These are phyloP conservation scores for Channa argus DNA, from an alignment of 2,113 vertebrate genomes.

Conservation along the genomic window DNA sequence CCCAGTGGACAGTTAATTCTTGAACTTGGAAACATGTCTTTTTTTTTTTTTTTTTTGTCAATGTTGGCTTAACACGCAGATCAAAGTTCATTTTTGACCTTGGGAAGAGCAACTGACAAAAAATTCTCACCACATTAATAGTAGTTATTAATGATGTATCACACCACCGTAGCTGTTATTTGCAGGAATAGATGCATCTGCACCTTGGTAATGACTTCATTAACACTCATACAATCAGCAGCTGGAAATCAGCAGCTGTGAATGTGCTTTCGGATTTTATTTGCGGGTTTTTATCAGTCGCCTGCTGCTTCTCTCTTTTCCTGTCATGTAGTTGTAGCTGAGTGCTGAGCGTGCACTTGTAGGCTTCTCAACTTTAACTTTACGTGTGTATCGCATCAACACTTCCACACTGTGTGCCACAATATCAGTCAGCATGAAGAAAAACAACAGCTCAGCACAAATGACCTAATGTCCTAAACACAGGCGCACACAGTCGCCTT, in stretches of 20 bases:
- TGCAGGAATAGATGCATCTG: not conserved
- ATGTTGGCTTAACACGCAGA: too few species aligned
- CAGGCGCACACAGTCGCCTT: not conserved
- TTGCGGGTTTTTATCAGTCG: slow-evolving; percentile 22
- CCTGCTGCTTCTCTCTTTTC: slow-evolving; percentile 33
- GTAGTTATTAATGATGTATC: not conserved
- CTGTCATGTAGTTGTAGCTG: slow-evolving; percentile 27
- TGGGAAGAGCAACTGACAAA: not conserved
- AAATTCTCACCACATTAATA: too few species aligned
- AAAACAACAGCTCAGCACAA: slow-evolving; percentile 49
- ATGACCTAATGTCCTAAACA: slow-evolving; percentile 2
- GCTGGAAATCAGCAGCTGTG: slow-evolving; percentile 1
- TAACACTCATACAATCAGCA: not conserved
- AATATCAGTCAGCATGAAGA: slow-evolving; percentile 48
- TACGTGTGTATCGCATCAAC: slow-evolving; percentile 2
- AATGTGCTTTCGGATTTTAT: not conserved
- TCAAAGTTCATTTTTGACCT: not conserved
- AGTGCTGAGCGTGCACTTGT: slow-evolving; percentile 42
- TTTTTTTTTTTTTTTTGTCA: too few species aligned
- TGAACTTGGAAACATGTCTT: too few species aligned
- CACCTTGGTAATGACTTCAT: not conserved
- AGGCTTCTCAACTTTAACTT: slow-evolving; percentile 2
- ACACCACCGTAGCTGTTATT: not conserved
- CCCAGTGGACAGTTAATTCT: too few species aligned
- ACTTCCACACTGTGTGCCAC: slow-evolving; percentile 9